Base-by-base conservation (phyloP, 2,888 invertebrate species). In the Sphaerophoria taeniata region DNA sequence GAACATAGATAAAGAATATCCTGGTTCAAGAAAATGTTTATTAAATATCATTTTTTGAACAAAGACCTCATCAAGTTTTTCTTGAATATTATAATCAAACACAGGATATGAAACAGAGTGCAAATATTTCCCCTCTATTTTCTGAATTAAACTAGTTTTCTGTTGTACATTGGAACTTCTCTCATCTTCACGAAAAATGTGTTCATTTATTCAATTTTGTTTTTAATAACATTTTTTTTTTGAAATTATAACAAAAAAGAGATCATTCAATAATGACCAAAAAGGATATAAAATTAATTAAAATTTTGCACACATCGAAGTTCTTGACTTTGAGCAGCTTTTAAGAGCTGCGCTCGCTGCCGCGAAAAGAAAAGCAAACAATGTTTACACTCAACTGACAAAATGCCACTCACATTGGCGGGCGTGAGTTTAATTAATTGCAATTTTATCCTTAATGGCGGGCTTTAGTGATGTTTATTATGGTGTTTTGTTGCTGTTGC, bases 341-440 rank as follows among this genome's bases (percentile, higher is more conserved):
- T 79, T 53, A 49, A 24, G 24, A 24, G 55, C 43, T 74, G 79
- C 74, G 61, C 63, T 24, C 24, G 24, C 24, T 24, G 24, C 24
- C 24, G 24, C 24, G 24, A 24, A 55, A 12, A 61, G 56, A 78
- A 77, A 73, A 70, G 39, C 63, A 69, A 49, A 73, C 34, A 16
- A 56, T 70, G 69, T 69, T 77, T 77, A 73, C 82, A 83, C 78
- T 70, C 78, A 60, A 33, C 82, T 70, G 82, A 78, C 78, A 83
- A 73, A 63, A 63, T 73, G 82, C 78, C 82, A 70, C 73, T 78
- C 61, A 69, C 49, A 2, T 56, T 73, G 65, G 61, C 12, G 58
- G 70, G 56, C 49, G 67, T 79, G 79, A 71, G 79, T 71, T 67
- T 84, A 79, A 84, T 84, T 84, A 84, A 84, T 84, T 84, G 75